A percentile compares a stretch with the other conserved stretches of the same genome.
Conservation (phyloP, 2,888 invertebrate species). For the Tridacna crocea region DNA sequence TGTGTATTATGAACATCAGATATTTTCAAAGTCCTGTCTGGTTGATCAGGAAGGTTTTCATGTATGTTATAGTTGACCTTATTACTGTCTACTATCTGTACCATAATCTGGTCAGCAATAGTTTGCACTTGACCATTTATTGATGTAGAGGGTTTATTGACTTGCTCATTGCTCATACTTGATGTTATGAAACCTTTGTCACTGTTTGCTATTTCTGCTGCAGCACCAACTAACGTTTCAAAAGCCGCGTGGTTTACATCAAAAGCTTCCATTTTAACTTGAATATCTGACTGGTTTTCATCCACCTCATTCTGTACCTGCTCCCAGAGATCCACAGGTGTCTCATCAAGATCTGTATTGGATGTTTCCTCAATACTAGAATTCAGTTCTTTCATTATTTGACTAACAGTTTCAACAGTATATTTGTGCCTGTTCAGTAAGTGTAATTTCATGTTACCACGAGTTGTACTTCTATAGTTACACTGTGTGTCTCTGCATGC, state of each 20-base stretch:
- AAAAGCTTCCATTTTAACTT: constrained; percentile 12
- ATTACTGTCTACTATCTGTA: constrained; percentile 10
- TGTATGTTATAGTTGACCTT: not conserved
- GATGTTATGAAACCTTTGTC: not conserved
- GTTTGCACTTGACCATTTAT: not conserved
- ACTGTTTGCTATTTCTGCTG: constrained; percentile 8
- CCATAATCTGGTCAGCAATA: constrained; percentile 5
- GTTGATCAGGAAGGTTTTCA: not conserved
- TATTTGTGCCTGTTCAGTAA: constrained; percentile 71
- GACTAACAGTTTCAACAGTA: constrained; percentile 57
- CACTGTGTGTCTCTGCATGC: constrained; percentile 69
- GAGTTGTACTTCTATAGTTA: constrained; percentile 74
- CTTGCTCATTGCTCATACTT: not conserved
- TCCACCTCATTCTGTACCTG: not conserved
- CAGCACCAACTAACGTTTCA: constrained; percentile 15
- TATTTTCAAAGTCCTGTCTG: constrained; percentile 1
- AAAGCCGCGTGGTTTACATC: constrained; percentile 8
- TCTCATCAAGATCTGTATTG: not conserved
- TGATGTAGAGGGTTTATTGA: not conserved
- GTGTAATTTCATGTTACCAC: constrained; percentile 77
- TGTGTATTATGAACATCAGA: not conserved
- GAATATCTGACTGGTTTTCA: not conserved
- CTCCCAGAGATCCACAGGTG: not conserved
- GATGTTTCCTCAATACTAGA: not conserved
- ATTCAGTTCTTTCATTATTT: constrained; percentile 61